Base-by-base conservation (phyloP, 2,113 vertebrate species). In the Mirounga angustirostris region DNA sequence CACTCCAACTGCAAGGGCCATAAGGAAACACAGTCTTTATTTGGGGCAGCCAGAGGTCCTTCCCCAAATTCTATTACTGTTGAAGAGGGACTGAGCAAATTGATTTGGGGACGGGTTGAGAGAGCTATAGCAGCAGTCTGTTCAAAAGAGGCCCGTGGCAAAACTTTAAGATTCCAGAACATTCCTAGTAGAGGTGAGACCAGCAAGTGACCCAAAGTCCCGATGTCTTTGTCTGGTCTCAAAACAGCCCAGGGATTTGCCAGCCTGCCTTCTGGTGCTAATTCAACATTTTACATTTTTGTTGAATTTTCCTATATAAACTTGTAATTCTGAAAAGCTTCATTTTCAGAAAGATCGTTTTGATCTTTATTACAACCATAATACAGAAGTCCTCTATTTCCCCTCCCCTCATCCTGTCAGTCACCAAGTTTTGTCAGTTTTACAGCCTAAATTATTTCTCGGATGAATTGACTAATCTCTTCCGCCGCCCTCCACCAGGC, bases 111-210 rank as follows among this genome's bases (percentile, higher is more conserved):
- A 9, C 15, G 67, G 43, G 19, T 9, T 11, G 9, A 24, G 10
- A 43, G 15, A 59, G 80, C 26, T n/a, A 65, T 46, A 46, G 46
- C 13, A n/a, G 10, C 21, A 54, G 92, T 52, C 21, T 58, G 18
- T 40, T 16, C 24, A 30, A 52, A 6, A 40, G 46, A 84, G 21
- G 59, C n/a, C 13, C 5, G 0, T 0, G 15, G 71, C 40, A 94
- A 82, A 83, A 50, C 59, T 92, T 65, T 28, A 61, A 83, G 54
- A 63, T 56, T 87, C 86, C 15, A 83, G 81, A 86, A 87, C 80
- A 36, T 89, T 86, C 85, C 16, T 74, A 26, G 24, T 10, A 21
- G 58, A 74, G 13, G 67, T 12, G 18, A 86, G 58, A 26, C 40
- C 50, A 58, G 46, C 71, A 33, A 33, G 33, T 50, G 69, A 56